A percentile compares a stretch with the other conserved stretches of the same genome.
Evolutionary conservation across 1,140 invertebrate genomes (phyloP).

Genomic region (Patella vulgata): DNA sequence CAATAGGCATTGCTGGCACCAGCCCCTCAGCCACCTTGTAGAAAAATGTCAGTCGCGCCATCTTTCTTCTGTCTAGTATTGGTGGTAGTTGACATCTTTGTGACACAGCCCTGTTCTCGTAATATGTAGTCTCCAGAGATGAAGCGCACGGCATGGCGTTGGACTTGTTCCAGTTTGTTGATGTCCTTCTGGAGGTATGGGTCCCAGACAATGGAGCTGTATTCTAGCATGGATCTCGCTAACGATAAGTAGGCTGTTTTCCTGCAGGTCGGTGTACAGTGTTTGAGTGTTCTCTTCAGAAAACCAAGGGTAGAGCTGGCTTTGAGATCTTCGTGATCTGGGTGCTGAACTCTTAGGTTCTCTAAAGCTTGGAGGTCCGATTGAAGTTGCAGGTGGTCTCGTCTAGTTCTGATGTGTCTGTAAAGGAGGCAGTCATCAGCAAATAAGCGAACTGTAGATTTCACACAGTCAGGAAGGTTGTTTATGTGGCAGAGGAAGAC

Average conservation of each 20-base stretch:
- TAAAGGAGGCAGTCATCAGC: constrained; percentile 27
- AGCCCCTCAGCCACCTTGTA: too few relatives aligned
- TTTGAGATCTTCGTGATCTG: constrained; percentile 26
- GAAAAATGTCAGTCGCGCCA: too few relatives aligned
- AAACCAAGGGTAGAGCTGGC: constrained; percentile 32
- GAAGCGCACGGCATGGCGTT: constrained; percentile 19
- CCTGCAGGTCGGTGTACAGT: constrained; percentile 12
- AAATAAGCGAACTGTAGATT: constrained; percentile 28
- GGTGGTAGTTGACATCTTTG: too few relatives aligned
- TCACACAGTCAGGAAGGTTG: constrained; percentile 25
- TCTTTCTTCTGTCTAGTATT: too few relatives aligned
- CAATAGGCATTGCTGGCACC: too few relatives aligned
- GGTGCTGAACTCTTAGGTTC: constrained; percentile 18
- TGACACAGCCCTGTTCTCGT: too few relatives aligned
- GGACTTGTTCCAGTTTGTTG: constrained; percentile 16
- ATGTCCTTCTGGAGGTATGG: constrained; percentile 15
- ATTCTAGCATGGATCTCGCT: constrained; percentile 22
- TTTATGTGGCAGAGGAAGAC: constrained; percentile 23
- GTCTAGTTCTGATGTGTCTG: constrained; percentile 4
- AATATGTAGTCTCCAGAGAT: too few relatives aligned
- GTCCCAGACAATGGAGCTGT: constrained; percentile 25
- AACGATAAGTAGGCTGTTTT: constrained; percentile 24
- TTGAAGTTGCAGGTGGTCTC: too few relatives aligned
- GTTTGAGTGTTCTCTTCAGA: constrained; percentile 20
- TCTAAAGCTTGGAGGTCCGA: constrained; percentile 23